These are phyloP conservation scores for Physella acuta DNA, from an alignment of 1,140 invertebrate species.

Conservation along the genomic window DNA sequence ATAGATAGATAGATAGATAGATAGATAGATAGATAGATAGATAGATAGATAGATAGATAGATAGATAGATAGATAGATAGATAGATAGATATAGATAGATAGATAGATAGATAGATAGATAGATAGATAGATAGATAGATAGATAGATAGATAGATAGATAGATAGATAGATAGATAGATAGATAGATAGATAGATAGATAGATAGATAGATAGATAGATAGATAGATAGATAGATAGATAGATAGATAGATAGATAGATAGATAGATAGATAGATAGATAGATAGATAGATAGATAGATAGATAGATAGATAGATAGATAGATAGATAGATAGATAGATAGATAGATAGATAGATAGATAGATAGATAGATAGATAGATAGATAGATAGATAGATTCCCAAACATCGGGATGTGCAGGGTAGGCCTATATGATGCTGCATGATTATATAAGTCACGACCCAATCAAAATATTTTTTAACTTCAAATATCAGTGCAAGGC, in stretches of 20 bases:
- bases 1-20: not conserved
- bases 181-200: not conserved
- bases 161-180: not conserved
- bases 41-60: not conserved
- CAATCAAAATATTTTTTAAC: too few species aligned
- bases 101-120: not conserved
- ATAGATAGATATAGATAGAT: too few species aligned
- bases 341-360: conserved; percentile 1
- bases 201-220: not conserved
- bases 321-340: conserved; percentile 1
- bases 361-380: conserved; percentile 1
- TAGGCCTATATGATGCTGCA: too few species aligned
- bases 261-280: not conserved
- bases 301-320: conserved; percentile 1
- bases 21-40: not conserved
- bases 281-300: conserved; percentile 1
- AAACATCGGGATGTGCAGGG: not conserved
- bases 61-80: not conserved
- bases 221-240: not conserved
- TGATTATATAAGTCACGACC: too few species aligned
- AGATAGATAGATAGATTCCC: not conserved
- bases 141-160: not conserved
- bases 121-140: not conserved
- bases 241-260: not conserved
- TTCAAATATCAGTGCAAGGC: too few species aligned